Base-by-base conservation (phyloP, 2,113 vertebrate genomes). In the Sisor rabdophorus region DNA sequence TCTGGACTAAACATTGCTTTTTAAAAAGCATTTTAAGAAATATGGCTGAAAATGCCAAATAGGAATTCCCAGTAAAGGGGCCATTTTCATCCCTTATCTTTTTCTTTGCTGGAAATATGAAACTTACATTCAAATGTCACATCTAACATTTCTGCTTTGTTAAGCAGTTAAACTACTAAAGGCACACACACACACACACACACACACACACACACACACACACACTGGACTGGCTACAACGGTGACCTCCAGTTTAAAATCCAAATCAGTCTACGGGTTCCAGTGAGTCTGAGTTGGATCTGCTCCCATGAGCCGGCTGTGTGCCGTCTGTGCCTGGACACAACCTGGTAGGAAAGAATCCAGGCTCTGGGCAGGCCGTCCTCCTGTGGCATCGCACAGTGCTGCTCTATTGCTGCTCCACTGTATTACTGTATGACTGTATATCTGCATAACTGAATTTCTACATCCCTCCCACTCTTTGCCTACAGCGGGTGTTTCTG, bases 191-290 rank as follows among this genome's bases (percentile, higher is more conserved):
- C 64, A 65, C 64, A 55, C 63, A 44, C 50, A 71, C 30, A 56
- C 26, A 80, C 47, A 74, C 16, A 67, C 50, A 75, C 47, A 65
- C 19, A 40, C 56, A 60, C 74, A 30, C 55, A 81, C 71, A 55
- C 58, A 48, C 68, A 70, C 56, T 87, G 85, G 84, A 85, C 80
- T 79, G 78, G 83, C 88, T 89, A 67, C 36, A 69, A 85, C 81
- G 72, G n/a, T 85, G 86, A 88, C 87, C 88, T 81, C 79, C 81
- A 82, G 85, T 86, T 81, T 80, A 53, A 84, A 85, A 90, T 83
- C 86, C 82, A 89, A 86, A 87, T 86, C 84, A 82, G 83, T 54
- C 83, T 81, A 82, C 85, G 81, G 61, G 61, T 24, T 87, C 79
- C 80, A 81, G 82, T 86, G 85, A 85, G 85, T 80, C 76, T 65